Evolutionary conservation across 2,797 vertebrate genomes (phyloP), one percentile per base, ranked within the genome.

Genomic region (Babyrousa celebensis): DNA sequence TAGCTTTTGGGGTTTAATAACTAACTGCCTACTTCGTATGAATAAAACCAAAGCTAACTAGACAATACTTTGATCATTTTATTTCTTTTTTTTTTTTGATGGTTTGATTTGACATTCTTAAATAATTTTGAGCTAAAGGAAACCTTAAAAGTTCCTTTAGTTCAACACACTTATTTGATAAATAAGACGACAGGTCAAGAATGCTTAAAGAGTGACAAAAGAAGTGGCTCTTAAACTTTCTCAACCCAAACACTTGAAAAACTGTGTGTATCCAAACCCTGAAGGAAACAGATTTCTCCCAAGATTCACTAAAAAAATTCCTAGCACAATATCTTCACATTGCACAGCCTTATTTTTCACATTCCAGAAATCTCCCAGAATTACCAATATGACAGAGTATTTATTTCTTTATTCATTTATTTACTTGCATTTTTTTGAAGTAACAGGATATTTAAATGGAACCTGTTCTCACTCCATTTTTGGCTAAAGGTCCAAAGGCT

Each of bases 71-170:
- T 67, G 52, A 74, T n/a, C 20, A 52, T 43, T 84, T 77, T 56
- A 48, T 90, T 40, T 25, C 36, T 60, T 60, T 92, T 70, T 85
- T n/a, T 48, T 48, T 48, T 48, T 48, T 48, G 43, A 56, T 78
- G 29, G 14, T n/a, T 85, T 87, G 36, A 63, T 40, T 83, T 32
- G n/a, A 40, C 56, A 52, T 79, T 91, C 4, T 80, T 36, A 79
- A 95, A 83, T 75, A 85, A 94, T 83, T 83, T 70, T 52, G 78
- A 94, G 67, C n/a, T 75, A 9, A 75, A 86, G 4, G 56, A 63
- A 71, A n/a, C 6, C 29, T 21, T 67, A n/a, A 5, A 67, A 68
- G 25, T 89, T 18, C 11, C 43, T 93, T 15, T 43, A 58, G 29
- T 52, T 96, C 62, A 71, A 52, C 9, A n/a, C 17, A 71, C 71